Base-by-base conservation (phyloP, 2,888 invertebrate genomes). In the Cactoblastis cactorum region DNA sequence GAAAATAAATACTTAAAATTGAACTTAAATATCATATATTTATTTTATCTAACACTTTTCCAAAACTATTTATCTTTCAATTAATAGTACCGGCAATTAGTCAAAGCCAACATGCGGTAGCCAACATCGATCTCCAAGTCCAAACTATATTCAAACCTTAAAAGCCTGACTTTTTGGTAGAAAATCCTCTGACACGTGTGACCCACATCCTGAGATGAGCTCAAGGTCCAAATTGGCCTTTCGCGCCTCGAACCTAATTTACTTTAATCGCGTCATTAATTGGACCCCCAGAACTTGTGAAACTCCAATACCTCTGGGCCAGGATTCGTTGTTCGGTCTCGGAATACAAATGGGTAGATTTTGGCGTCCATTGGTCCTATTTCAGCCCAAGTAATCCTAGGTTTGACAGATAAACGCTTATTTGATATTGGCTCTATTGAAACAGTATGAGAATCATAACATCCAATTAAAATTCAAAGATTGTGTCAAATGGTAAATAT, bases 211-310 rank as follows among this genome's bases (percentile, higher is more conserved):
- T 52, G 53, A 59, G 63, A 68, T 69, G 57, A 55, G 53, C 61
- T 61, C 15, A 48, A 51, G 51, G 56, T 61, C 49, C 56, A 65
- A 74, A 74, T 69, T 66, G 77, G 70, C 68, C 70, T 67, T 81
- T 81, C 71, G 71, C 81, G 78, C 80, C 76, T 82, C 74, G 68
- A 70, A 80, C 71, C 79, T 81, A 83, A 85, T 84, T 82, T 75
- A 69, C 74, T 77, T 80, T 79, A 84, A 87, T 85, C 80, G 82
- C 65, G 69, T 74, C 83, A 86, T 87, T 86, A 87, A 85, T 86
- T 82, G 81, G 76, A n/a, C 69, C 70, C 71, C 65, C 65, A 72
- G 69, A 82, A 84, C 74, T 84, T 80, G 74, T 63, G 71, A 76
- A 83, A 82, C 74, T 83, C 69, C 69, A 65, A 76, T 77, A 69